These are phyloP conservation scores for Steinernema scapterisci DNA, from an alignment of 2,888 invertebrate genomes.

Conservation along the genomic window DNA sequence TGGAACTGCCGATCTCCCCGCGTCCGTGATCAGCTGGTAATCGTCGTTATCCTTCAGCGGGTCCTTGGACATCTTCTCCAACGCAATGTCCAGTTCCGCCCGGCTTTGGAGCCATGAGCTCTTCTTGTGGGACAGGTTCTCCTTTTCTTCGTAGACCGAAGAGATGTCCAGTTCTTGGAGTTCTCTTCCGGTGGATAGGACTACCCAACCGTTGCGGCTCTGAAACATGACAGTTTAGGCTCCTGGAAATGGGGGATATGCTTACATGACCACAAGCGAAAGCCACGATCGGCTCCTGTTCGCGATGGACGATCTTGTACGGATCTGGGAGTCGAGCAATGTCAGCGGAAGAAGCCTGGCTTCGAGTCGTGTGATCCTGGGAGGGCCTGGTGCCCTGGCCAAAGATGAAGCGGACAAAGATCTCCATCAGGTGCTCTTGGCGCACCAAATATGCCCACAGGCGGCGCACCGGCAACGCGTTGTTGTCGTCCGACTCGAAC, in stretches of 20 bases:
- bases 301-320: conserved; percentile 94
- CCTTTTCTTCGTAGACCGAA: conserved; percentile 72
- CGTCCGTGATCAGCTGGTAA: conserved; percentile 55
- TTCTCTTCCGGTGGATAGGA: conserved; percentile 91
- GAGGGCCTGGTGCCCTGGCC: conserved; percentile 32
- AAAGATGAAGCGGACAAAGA: conserved; percentile 93
- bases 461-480: conserved; percentile 75
- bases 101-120: conserved; percentile 87
- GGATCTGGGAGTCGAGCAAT: conserved; percentile 74
- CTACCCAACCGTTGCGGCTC: conserved; percentile 80
- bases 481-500: conserved; percentile 76
- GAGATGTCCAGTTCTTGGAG: conserved; percentile 97
- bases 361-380: conserved; percentile 5
- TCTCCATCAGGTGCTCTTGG: conserved; percentile 88
- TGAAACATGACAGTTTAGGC: conserved; percentile 36
- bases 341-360: neutral
- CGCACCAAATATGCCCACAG: conserved; percentile 91
- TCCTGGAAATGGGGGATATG: neutral
- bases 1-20: neutral
- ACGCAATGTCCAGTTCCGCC: conserved; percentile 87
- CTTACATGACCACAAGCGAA: conserved; percentile 75
- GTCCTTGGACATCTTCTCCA: conserved; percentile 64
- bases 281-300: conserved; percentile 94
- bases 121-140: conserved; percentile 35
- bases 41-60: conserved; percentile 65